Conservation (phyloP, 2,888 invertebrate species). For the Polydrusus tereticollis region DNA sequence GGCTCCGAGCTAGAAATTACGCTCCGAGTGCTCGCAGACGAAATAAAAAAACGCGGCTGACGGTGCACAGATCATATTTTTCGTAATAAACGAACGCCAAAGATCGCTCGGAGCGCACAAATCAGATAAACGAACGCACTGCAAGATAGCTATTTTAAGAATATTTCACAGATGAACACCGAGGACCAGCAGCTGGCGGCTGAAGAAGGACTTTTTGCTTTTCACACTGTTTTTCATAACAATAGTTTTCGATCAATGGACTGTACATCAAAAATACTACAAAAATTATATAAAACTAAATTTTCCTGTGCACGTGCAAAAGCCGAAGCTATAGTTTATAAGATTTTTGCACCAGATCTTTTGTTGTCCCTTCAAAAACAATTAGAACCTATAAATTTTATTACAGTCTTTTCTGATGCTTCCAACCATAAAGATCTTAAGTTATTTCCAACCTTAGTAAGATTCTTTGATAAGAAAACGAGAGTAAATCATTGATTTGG, state of each 20-base stretch:
- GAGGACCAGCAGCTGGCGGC: slow-evolving; percentile 9
- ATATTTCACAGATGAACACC: slow-evolving; percentile 5
- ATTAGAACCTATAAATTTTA: slow-evolving; percentile 7
- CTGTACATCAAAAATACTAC: not conserved
- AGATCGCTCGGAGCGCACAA: too few species aligned
- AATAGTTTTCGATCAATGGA: slow-evolving; percentile 9
- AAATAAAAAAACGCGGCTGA: too few species aligned
- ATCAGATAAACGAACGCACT: too few species aligned
- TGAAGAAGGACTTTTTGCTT: slow-evolving; percentile 11
- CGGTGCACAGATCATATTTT: too few species aligned
- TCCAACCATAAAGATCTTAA: slow-evolving; percentile 1
- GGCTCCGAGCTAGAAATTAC: too few species aligned
- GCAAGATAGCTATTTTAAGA: slow-evolving; percentile 4
- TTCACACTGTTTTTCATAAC: slow-evolving; percentile 1
- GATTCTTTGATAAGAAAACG: too few species aligned
- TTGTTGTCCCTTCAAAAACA: slow-evolving; percentile 1
- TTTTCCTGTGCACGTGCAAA: not conserved
- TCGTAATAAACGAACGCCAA: too few species aligned
- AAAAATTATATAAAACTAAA: slow-evolving; percentile 1
- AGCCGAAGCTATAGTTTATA: not conserved
- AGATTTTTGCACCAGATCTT: slow-evolving; percentile 2
- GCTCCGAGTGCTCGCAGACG: too few species aligned
- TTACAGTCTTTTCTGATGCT: slow-evolving; percentile 1
- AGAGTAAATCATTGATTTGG: too few species aligned
- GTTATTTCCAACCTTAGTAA: too few species aligned